A percentile compares a stretch with the other conserved stretches of the same genome.
These are phyloP conservation scores for Phylloscopus trochiloides DNA, from an alignment of 2,113 vertebrate species.

Conservation along the genomic window DNA sequence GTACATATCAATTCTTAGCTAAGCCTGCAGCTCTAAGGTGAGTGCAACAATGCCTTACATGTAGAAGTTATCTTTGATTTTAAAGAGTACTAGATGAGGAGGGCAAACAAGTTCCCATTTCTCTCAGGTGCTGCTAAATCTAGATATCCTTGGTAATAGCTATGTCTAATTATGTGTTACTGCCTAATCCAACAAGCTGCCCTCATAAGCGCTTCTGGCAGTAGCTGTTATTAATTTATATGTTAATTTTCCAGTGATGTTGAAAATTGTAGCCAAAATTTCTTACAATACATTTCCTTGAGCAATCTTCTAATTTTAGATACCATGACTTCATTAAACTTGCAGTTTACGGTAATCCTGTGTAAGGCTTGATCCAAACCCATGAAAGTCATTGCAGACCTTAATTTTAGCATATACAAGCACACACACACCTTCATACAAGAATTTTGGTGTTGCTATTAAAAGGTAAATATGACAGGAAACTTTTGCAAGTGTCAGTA, in stretches of 20 bases:
- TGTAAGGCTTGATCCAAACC: not conserved
- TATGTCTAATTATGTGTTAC: constrained; percentile 38
- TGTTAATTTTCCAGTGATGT: constrained; percentile 52
- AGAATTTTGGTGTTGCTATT: not conserved
- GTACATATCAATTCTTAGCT: not conserved
- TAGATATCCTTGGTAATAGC: constrained; percentile 30
- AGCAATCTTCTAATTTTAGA: constrained; percentile 27
- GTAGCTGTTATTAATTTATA: constrained; percentile 49
- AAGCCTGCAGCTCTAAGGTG: not conserved
- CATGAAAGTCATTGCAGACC: not conserved
- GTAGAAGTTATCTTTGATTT: not conserved
- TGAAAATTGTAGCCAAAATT: constrained; percentile 39
- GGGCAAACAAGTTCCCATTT: not conserved
- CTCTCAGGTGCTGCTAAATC: constrained; percentile 37
- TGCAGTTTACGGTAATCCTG: not conserved
- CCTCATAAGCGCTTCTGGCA: not conserved
- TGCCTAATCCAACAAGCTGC: constrained; percentile 29
- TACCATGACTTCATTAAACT: constrained; percentile 1
- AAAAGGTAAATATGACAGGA: not conserved
- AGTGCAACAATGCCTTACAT: not conserved
- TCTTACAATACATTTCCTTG: constrained; percentile 25
- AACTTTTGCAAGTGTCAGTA: not conserved
- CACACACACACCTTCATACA: not conserved
- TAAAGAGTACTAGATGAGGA: not conserved
- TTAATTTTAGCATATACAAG: not conserved